Evolutionary conservation across 2,113 vertebrate genomes (phyloP), one percentile per base, ranked within the genome.

Genomic region (Callithrix jacchus): DNA sequence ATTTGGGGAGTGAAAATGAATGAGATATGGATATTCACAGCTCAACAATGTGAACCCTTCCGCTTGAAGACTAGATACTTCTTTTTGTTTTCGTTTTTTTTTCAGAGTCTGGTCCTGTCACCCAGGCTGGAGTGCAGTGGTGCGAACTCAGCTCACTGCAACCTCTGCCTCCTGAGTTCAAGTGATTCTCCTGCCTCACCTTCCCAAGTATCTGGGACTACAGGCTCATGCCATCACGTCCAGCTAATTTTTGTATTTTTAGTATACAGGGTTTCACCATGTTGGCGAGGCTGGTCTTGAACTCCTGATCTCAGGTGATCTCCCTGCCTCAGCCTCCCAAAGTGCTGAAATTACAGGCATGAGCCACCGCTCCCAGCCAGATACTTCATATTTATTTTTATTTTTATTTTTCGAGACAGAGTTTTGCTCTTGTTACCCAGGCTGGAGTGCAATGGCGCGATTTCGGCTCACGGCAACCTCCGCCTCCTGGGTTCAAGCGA

Each of bases 141-240:
- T 17, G 32, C 3, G 6, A 14, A 35, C 64, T 32, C 64, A 17
- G 32, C 14, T 64, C 32, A 11, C 64, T 17, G 64, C 64, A 68
- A 17, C 64, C 27, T 68, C 3, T 32, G 32, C 64, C 64, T 68
- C 30, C 64, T 3, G 14, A 17, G 32, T 35, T 68, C 64, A 68
- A 17, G 32, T 7, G 14, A 68, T 68, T 35, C 64, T 35, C 12
- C 32, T 68, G 64, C 64, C 64, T 35, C 64, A 68, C 6, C 6
- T 17, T 68, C 14, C 3, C 14, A 2, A 68, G 32, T 68, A 68
- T 32, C 64, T 68, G 64, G 13, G 6, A 68, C 64, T 68, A 68
- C 6, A 68, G 2, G 64, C 0, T 1, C 1, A 6, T 17, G 14
- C 6, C 32, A 68, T 30, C 64, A 68, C 0, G 1, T 14, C 64